Evolutionary conservation across 2,113 vertebrate genomes (phyloP), one percentile per base, ranked within the genome.

Genomic region (Aegithalos caudatus): DNA sequence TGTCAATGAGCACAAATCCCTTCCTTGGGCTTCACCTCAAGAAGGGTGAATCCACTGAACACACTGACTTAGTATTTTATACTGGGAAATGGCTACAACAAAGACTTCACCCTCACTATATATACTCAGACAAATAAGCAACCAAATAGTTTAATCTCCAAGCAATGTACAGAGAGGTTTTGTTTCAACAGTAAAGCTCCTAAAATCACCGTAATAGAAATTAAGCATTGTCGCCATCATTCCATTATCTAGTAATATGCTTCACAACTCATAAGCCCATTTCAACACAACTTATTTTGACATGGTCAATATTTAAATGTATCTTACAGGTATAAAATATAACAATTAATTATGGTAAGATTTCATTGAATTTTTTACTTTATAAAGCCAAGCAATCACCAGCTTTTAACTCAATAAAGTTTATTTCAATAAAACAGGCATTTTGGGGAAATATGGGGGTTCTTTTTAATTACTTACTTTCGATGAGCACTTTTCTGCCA

Each of bases 401-500:
- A 58, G 23, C 10, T 47, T 51, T 67, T 45, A 9, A 37, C 86
- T 84, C 82, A 51, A 50, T 61, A 38, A 66, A 31, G 3, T 29
- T 70, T 61, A 19, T 16, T 13, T 2, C 86, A 15, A 79, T n/a
- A 45, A 31, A 69, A 48, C 2, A 6, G 2, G 5, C 38, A 14
- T 44, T 77, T 81, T 33, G 42, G 19, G 37, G 35, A 79, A 78
- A 31, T 8, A 73, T 4, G 9, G 35, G n/a, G 40, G 40, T 5
- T 21, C 20, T 12, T 40, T 31, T 48, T n/a, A 42, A 42, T 56
- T 76, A 99, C 99, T 99, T 98, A 99, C 99, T 99, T 97, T 99
- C 99, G 69, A 99, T 97, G 10, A 99, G 97, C 47, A 99, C 74
- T 96, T 97, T 94, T 97, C 99, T 98, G 90, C 97, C 99, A 19